Evolutionary conservation across 2,888 invertebrate genomes (phyloP), one percentile per base, ranked within the genome.

Genomic region (Leptinotarsa peninsularis): DNA sequence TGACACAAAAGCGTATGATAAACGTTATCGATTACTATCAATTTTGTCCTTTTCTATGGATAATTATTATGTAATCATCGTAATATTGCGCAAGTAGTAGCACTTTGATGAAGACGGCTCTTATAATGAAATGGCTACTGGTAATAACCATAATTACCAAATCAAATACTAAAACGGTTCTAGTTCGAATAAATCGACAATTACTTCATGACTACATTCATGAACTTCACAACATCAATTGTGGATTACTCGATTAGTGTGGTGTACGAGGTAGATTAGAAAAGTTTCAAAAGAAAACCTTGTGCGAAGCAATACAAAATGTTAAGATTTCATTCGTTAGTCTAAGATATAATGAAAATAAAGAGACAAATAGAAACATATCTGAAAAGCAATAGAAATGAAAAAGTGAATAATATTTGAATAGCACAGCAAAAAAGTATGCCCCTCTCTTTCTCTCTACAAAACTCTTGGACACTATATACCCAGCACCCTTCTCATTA

Each of bases 171-270:
- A 49, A 56, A 43, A 23, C 10, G 23, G 3, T 18, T 58, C 13
- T 18, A 14, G 63, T 63, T 27, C 63, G 58, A 54, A 70, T 58
- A n/a, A 70, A n/a, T 18, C 58, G 23, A 70, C n/a, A 70, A 70
- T 70, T 21, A 43, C 13, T 58, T 70, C 21, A 5, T 58, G 13
- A 49, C 21, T 5, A 58, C 15, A 17, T 70, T 58, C 69, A 70
- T 70, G 69, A 70, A 58, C 69, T 70, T 54, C 43, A 69, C 54
- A 52, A 54, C 58, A 13, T 43, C 21, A 27, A 54, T 54, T 14
- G 21, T 50, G 4, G 21, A 5, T 27, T 15, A 4, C 17, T 7
- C 23, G 21, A 18, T 67, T 10, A 43, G 43, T 43, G 49, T 67
- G 10, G 27, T 15, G n/a, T 52, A 68, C 27, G 10, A 21, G 50